Percentiles rank a stretch among this genome's conserved stretches.
phyloP scores from a whole-genome alignment of 2,113 vertebrate genomes.

The Boleophthalmus pectinirostris region DNA sequence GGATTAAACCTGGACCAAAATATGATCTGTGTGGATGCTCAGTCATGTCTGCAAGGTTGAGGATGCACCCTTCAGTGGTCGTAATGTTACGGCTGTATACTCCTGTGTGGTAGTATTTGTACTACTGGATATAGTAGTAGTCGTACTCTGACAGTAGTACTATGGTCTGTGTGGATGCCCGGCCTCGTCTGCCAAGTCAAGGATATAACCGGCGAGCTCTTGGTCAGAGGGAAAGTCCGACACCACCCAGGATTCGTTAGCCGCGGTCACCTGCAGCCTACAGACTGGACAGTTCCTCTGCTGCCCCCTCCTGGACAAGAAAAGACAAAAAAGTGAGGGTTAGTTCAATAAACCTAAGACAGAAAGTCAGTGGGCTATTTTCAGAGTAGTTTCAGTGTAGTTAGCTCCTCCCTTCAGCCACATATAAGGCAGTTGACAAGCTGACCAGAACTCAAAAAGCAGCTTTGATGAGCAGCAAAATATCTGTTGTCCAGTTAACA shows the following conservation, averaged over 20 bases:
- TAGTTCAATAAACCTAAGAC: too few species aligned
- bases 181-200: conserved; percentile 94
- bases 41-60: too few species aligned
- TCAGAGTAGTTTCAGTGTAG: too few species aligned
- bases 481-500: too few species aligned
- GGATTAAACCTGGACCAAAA: neutral
- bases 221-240: conserved; percentile 95
- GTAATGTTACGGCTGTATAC: neutral
- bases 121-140: conserved; percentile 23
- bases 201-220: conserved; percentile 92
- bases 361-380: too few species aligned
- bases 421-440: too few species aligned
- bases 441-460: too few species aligned
- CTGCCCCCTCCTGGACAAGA: conserved; percentile 87
- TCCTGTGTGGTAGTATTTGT: neutral
- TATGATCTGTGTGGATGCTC: too few species aligned
- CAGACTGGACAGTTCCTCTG: conserved; percentile 95
- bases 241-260: conserved; percentile 96
- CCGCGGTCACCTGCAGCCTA: conserved; percentile 90
- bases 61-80: too few species aligned
- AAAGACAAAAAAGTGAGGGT: neutral
- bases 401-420: too few species aligned
- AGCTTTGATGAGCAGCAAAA: too few species aligned
- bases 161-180: conserved; percentile 91
- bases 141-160: too few species aligned